These are phyloP conservation scores for Lontra canadensis DNA, from an alignment of 2,113 vertebrate species.

Conservation along the genomic window DNA sequence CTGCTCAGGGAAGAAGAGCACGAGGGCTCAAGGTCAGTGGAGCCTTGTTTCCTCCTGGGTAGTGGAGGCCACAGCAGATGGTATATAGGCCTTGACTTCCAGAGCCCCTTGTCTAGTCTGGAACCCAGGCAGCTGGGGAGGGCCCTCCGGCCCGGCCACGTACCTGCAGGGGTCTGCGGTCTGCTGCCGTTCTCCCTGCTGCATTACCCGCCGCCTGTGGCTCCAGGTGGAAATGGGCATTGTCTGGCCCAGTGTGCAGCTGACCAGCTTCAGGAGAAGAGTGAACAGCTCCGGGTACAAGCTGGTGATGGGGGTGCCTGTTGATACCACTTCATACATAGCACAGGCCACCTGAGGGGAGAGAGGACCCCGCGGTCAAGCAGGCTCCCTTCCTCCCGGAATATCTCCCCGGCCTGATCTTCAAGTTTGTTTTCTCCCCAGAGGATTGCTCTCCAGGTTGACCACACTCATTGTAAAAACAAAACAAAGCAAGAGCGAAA, in stretches of 20 bases:
- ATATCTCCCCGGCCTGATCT: not conserved
- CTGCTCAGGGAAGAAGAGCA: not conserved
- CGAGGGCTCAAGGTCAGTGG: not conserved
- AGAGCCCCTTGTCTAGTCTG: no score
- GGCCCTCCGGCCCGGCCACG: accelerated
- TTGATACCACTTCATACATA: constrained; percentile 58
- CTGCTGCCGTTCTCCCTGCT: constrained; percentile 39
- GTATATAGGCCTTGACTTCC: not conserved
- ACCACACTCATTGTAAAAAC: not conserved
- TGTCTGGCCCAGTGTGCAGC: constrained; percentile 59
- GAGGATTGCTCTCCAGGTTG: not conserved
- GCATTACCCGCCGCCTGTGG: constrained; percentile 35
- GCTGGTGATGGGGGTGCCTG: not conserved
- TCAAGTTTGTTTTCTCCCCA: not conserved
- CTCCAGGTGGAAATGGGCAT: not conserved
- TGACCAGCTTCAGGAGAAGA: constrained; percentile 74
- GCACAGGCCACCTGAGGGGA: constrained; percentile 71
- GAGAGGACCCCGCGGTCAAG: not conserved
- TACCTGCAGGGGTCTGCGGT: constrained; percentile 70
- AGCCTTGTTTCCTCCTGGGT: not conserved
- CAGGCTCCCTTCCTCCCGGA: not conserved
- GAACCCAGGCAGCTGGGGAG: not conserved
- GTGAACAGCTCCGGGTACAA: constrained; percentile 66
- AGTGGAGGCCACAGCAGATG: not conserved
- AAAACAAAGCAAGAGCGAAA: not conserved